These are phyloP conservation scores for Leucoma salicis DNA, from an alignment of 2,888 invertebrate species.

Conservation along the genomic window DNA sequence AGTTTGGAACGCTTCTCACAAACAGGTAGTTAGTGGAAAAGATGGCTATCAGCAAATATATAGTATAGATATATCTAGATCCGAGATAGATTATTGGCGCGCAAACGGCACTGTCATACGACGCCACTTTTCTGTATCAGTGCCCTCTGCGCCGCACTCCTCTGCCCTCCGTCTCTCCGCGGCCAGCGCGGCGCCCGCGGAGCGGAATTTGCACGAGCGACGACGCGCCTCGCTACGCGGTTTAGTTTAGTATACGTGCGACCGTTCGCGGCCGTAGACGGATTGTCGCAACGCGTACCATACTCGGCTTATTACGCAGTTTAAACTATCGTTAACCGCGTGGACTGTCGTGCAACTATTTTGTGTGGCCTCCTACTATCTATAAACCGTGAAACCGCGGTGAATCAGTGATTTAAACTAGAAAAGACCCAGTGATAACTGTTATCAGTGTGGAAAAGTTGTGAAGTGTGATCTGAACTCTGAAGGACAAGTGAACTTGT, in stretches of 20 bases:
- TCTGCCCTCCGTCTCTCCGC: slow-evolving; percentile 46
- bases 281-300: slow-evolving; percentile 52
- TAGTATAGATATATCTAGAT: too few species aligned
- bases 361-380: slow-evolving; percentile 30
- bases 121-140: slow-evolving; percentile 68
- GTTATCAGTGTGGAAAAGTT: slow-evolving; percentile 75
- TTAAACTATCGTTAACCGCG: slow-evolving; percentile 69
- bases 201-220: slow-evolving; percentile 72
- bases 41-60: too few species aligned
- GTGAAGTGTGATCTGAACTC: slow-evolving; percentile 58
- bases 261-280: slow-evolving; percentile 70
- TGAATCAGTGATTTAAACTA: slow-evolving; percentile 30
- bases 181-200: slow-evolving; percentile 49
- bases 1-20: too few species aligned
- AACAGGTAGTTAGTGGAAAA: too few species aligned
- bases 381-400: slow-evolving; percentile 22
- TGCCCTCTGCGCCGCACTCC: slow-evolving; percentile 46
- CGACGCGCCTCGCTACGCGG: slow-evolving; percentile 58
- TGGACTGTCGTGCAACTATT: slow-evolving; percentile 58
- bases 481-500: slow-evolving; percentile 52
- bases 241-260: slow-evolving; percentile 75
- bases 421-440: slow-evolving; percentile 59
- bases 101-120: slow-evolving; percentile 51
- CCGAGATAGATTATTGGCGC: slow-evolving; percentile 40
- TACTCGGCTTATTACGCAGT: slow-evolving; percentile 78